Evolutionary conservation across 2,113 vertebrate genomes (phyloP).

Genomic region (Neodontobutis hainanensis): DNA sequence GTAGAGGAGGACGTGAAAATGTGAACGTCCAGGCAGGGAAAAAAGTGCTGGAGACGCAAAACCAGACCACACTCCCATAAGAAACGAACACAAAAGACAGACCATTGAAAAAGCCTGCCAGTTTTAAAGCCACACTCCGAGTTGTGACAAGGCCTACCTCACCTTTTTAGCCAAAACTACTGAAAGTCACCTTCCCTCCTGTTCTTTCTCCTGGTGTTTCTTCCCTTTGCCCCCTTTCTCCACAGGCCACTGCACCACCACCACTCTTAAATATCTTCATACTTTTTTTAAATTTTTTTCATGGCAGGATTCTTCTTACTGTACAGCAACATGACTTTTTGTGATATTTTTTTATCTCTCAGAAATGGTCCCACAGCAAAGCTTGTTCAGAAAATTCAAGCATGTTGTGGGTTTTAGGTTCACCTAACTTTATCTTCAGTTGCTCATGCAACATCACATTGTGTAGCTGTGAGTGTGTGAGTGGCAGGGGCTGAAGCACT

Average conservation of each 20-base stretch:
- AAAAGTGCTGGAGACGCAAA: conserved; percentile 45
- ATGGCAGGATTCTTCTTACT: conserved; percentile 65
- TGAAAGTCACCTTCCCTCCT: conserved; percentile 63
- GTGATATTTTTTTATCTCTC: conserved; percentile 22
- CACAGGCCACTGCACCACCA: conserved; percentile 58
- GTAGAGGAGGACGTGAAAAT: conserved; percentile 98
- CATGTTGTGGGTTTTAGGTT: conserved; percentile 18
- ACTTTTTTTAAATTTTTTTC: conserved; percentile 31
- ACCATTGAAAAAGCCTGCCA: conserved; percentile 77
- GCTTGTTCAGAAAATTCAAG: conserved; percentile 12
- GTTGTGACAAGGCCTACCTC: conserved; percentile 83
- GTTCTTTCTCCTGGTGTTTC: conserved; percentile 17
- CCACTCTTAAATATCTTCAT: conserved; percentile 64
- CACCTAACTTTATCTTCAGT: conserved; percentile 10
- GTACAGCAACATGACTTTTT: conserved; percentile 56
- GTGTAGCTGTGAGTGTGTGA: conserved; percentile 22
- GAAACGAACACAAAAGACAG: conserved; percentile 65
- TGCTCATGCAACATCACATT: conserved; percentile 30
- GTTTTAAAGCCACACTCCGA: conserved; percentile 79
- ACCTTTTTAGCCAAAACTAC: conserved; percentile 84
- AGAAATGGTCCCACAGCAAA: conserved; percentile 24
- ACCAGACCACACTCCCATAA: conserved; percentile 50
- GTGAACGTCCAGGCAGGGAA: conserved; percentile 55
- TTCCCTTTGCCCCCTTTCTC: conserved; percentile 8
- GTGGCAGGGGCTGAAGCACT: conserved; percentile 38